Conservation (phyloP, 2,113 vertebrate genomes). For the Poecilia latipinna region DNA sequence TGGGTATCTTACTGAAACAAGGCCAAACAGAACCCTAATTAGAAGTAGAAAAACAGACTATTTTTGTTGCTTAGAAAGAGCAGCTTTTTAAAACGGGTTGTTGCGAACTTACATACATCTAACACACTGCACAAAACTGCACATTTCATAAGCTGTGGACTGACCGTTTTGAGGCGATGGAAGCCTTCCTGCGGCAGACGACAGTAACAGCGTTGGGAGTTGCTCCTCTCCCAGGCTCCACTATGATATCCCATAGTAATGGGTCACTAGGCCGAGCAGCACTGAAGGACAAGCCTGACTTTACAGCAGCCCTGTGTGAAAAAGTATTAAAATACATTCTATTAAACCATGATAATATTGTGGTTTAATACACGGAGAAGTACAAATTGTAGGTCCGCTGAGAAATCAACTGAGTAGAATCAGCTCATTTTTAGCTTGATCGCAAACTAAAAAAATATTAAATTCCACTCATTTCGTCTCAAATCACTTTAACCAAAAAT, state of each 20-base stretch:
- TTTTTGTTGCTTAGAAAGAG: neutral
- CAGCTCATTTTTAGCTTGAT: neutral
- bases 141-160: conserved; percentile 20
- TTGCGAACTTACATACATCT: conserved; percentile 1
- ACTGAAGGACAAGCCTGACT: conserved; percentile 83
- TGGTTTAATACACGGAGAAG: neutral
- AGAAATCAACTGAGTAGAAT: neutral
- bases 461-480: no score
- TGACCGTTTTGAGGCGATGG: conserved; percentile 80
- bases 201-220: conserved; percentile 80
- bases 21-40: neutral
- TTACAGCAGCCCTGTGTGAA: conserved; percentile 84
- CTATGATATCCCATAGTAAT: conserved; percentile 83
- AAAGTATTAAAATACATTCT: conserved; percentile 2
- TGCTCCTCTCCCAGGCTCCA: conserved; percentile 72
- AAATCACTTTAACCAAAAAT: no score
- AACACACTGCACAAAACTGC: neutral
- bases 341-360: neutral
- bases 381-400: neutral
- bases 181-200: conserved; percentile 82
- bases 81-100: neutral
- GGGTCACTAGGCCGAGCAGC: conserved; percentile 85
- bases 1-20: conserved; percentile 18
- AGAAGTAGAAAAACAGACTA: neutral
- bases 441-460: no score